Conservation (phyloP, 2,797 vertebrate species). For the Crocodylus rhombifer region DNA sequence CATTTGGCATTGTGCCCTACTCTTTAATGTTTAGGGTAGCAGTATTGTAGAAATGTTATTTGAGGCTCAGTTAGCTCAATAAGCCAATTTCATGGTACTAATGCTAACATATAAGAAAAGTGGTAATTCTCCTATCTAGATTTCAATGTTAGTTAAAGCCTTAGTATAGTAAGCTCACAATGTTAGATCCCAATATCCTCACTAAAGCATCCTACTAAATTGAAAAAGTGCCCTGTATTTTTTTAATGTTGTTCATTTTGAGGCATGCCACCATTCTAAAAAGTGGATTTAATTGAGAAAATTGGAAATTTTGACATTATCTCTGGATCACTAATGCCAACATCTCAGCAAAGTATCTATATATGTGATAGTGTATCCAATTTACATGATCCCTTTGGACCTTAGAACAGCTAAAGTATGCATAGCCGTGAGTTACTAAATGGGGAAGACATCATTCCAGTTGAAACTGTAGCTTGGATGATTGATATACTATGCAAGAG, state of each 20-base stretch:
- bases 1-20: neutral
- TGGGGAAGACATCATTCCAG: slow-evolving; percentile 39
- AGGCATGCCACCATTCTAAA: slow-evolving; percentile 18
- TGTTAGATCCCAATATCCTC: slow-evolving; percentile 26
- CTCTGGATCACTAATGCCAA: slow-evolving; percentile 39
- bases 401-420: neutral
- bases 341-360: neutral
- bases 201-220: slow-evolving; percentile 17
- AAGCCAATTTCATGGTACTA: slow-evolving; percentile 49
- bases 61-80: slow-evolving; percentile 20
- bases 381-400: slow-evolving; percentile 1
- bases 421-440: slow-evolving; percentile 26
- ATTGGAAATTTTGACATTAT: slow-evolving; percentile 32
- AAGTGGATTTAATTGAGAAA: slow-evolving; percentile 59
- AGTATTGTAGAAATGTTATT: slow-evolving; percentile 52
- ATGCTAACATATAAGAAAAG: slow-evolving; percentile 37
- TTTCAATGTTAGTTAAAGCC: slow-evolving; percentile 53
- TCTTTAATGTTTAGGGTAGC: neutral
- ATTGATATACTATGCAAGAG: slow-evolving; percentile 46
- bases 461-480: slow-evolving; percentile 55
- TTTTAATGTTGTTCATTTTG: slow-evolving; percentile 28
- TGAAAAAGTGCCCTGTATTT: neutral
- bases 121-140: slow-evolving; percentile 35
- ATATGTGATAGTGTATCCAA: slow-evolving; percentile 37
- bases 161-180: neutral